A percentile compares a stretch with the other conserved stretches of the same genome.
These are phyloP conservation scores for Ibycter americanus DNA, from an alignment of 2,797 vertebrate genomes.

Conservation along the genomic window DNA sequence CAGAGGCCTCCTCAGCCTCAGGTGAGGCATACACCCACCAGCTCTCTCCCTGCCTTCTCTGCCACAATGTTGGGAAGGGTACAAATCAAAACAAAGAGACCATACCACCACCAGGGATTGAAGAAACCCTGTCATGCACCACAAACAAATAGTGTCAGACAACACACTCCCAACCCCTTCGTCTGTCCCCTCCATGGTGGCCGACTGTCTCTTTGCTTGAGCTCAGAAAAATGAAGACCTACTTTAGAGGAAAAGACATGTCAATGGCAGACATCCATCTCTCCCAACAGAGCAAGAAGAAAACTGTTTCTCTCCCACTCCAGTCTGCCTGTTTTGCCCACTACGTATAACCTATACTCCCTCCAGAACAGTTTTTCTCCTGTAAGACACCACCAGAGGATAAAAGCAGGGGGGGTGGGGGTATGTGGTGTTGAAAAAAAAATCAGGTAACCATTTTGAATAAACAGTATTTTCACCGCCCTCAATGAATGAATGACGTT, in stretches of 20 bases:
- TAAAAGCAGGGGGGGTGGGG: background rate
- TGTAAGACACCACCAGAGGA: background rate
- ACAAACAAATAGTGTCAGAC: background rate
- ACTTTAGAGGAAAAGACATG: background rate
- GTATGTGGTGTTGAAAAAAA: no score
- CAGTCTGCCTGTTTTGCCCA: background rate
- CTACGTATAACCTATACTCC: background rate
- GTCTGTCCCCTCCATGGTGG: background rate
- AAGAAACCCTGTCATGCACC: accelerated
- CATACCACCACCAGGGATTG: background rate
- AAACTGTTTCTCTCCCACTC: background rate
- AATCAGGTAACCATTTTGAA: background rate
- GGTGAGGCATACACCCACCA: no score
- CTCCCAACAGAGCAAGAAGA: background rate
- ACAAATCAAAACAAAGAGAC: background rate
- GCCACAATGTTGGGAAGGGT: accelerated
- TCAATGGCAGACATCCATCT: background rate
- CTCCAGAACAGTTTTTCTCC: background rate
- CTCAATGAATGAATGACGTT: background rate
- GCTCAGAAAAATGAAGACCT: background rate
- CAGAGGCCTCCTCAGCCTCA: background rate
- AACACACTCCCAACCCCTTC: background rate
- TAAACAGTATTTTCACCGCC: background rate
- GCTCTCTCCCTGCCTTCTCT: background rate
- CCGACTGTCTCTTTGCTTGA: background rate